Conservation (phyloP, 2,113 vertebrate species). For the Acrocephalus kingi region DNA sequence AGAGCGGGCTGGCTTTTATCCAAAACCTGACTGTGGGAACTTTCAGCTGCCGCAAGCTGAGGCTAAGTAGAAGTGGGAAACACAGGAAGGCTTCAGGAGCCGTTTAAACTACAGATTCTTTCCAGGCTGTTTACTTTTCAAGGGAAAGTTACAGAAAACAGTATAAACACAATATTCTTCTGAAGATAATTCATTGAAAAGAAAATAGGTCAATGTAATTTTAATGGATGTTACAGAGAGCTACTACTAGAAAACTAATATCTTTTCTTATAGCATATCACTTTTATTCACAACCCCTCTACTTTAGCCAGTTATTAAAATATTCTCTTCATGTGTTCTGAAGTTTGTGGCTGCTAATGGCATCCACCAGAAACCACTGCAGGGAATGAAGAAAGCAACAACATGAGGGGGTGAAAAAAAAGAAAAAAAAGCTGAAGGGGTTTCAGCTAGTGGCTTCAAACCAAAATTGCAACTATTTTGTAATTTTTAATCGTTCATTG, state of each 20-base stretch:
- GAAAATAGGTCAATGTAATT: not conserved
- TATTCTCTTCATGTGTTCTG: not conserved
- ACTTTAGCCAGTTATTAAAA: not conserved
- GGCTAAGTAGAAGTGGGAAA: conserved; percentile 8
- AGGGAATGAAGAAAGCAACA: not conserved
- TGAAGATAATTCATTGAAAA: not conserved
- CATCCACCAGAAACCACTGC: not conserved
- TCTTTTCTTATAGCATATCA: not conserved
- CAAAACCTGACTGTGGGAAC: conserved; percentile 25
- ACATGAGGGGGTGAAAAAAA: fast-evolving
- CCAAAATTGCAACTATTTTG: not conserved
- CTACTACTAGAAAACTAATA: not conserved
- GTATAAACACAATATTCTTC: not conserved
- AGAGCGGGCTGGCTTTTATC: not conserved
- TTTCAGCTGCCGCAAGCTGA: not conserved
- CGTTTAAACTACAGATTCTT: not conserved
- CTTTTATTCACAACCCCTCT: not conserved
- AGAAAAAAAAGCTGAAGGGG: not conserved
- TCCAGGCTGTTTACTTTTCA: not conserved
- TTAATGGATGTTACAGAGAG: not conserved
- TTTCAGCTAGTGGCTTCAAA: not conserved
- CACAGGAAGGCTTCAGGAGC: not conserved
- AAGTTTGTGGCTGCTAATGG: not conserved
- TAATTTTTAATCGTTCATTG: not conserved
- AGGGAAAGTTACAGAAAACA: conserved; percentile 2